A percentile compares a stretch with the other conserved stretches of the same genome.
phyloP scores from a whole-genome alignment of 1,140 invertebrate species.

The Hormaphis cornu region DNA sequence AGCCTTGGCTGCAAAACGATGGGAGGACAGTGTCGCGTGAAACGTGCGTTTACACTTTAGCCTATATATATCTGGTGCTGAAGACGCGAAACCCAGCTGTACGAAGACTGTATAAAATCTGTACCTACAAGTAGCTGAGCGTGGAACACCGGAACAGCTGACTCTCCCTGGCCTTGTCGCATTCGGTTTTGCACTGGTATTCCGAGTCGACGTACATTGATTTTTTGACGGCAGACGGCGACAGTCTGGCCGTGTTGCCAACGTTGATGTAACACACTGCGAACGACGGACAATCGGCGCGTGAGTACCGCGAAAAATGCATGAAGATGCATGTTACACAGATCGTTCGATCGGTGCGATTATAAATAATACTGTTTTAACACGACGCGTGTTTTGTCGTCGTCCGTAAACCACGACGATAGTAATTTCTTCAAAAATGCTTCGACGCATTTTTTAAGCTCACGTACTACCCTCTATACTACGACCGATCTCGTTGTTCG shows the following conservation, averaged over 20 bases:
- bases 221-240: slow-evolving; percentile 54
- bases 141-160: slow-evolving; percentile 58
- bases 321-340: no score
- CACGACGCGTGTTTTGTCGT: no score
- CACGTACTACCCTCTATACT: no score
- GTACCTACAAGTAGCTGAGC: slow-evolving; percentile 55
- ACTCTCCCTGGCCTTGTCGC: slow-evolving; percentile 49
- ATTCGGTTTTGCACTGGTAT: slow-evolving; percentile 58
- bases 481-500: no score
- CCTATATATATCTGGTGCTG: no score
- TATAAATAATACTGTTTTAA: no score
- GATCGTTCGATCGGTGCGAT: no score
- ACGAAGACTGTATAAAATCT: neutral
- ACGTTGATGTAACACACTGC: slow-evolving; percentile 64
- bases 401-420: no score
- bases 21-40: neutral
- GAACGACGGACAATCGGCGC: slow-evolving; percentile 39
- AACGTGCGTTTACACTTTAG: neutral
- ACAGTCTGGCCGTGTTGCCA: slow-evolving; percentile 56
- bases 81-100: neutral
- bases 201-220: slow-evolving; percentile 52
- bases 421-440: no score
- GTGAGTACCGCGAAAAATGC: neutral
- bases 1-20: slow-evolving; percentile 40
- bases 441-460: no score